Percentiles rank a stretch among this genome's conserved stretches.
Evolutionary conservation across 1,140 invertebrate genomes (phyloP).

Genomic region (Phenacoccus solenopsis): DNA sequence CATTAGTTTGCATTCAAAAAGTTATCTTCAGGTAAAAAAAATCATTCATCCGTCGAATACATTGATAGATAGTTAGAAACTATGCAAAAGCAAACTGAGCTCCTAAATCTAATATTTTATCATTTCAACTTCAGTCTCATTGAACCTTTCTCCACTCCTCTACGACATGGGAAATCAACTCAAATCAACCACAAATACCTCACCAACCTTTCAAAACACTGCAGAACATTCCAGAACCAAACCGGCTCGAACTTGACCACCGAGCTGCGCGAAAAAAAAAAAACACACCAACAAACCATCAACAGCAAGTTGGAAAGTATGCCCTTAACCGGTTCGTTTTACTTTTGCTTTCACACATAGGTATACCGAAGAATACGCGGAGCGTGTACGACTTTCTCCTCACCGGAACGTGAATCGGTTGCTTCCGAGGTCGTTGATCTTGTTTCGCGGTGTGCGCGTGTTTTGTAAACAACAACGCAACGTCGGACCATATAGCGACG

Average conservation of each 20-base stretch:
- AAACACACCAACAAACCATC: not conserved
- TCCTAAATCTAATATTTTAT: too few relatives aligned
- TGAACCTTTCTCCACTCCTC: too few relatives aligned
- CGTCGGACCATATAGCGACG: too few relatives aligned
- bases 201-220: not conserved
- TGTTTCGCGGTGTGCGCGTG: not conserved
- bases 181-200: too few relatives aligned
- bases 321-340: not conserved
- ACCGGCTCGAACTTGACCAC: not conserved
- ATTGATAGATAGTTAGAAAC: too few relatives aligned
- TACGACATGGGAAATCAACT: too few relatives aligned
- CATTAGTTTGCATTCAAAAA: too few relatives aligned
- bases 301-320: not conserved
- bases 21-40: too few relatives aligned
- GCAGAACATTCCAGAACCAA: too few relatives aligned
- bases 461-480: not conserved
- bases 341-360: conserved; percentile 13
- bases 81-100: too few relatives aligned
- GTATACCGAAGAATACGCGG: not conserved
- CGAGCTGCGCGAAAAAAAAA: not conserved
- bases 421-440: conserved; percentile 13
- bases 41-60: too few relatives aligned
- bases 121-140: too few relatives aligned
- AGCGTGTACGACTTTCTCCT: conserved; percentile 7
- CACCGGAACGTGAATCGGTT: conserved; percentile 10